Evolutionary conservation across 2,797 vertebrate species (phyloP).

Genomic region (Chelidonichthys spinosus): DNA sequence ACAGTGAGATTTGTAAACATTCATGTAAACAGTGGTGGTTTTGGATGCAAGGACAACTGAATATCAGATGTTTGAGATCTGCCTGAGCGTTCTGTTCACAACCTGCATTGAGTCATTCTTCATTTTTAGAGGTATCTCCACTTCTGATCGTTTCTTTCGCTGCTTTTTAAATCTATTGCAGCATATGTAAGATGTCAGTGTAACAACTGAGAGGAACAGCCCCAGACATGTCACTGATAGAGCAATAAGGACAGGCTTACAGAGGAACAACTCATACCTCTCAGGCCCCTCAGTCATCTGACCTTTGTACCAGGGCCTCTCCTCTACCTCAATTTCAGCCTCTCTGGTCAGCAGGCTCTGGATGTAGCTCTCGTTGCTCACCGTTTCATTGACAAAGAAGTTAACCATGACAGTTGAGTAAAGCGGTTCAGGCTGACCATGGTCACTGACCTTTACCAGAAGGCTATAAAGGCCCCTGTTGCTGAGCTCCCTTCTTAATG

Average conservation of each 20-base stretch:
- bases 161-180: slow-evolving; percentile 88
- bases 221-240: slow-evolving; percentile 91
- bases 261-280: slow-evolving; percentile 87
- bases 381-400: slow-evolving; percentile 97
- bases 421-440: slow-evolving; percentile 95
- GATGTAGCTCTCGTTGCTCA: slow-evolving; percentile 97
- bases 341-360: slow-evolving; percentile 93
- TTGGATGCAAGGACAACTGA: slow-evolving; percentile 42
- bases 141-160: slow-evolving; percentile 87
- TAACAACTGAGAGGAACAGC: slow-evolving; percentile 88
- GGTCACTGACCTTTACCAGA: slow-evolving; percentile 96
- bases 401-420: slow-evolving; percentile 96
- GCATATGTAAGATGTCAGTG: slow-evolving; percentile 92
- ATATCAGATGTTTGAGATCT: slow-evolving; percentile 93
- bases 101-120: slow-evolving; percentile 86
- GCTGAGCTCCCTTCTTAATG: slow-evolving; percentile 92
- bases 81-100: slow-evolving; percentile 90
- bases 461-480: slow-evolving; percentile 95
- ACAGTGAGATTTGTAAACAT: slow-evolving; percentile 77
- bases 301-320: slow-evolving; percentile 83
- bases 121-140: slow-evolving; percentile 93
- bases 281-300: slow-evolving; percentile 86
- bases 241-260: slow-evolving; percentile 89
- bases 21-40: slow-evolving; percentile 70
- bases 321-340: slow-evolving; percentile 91